Evolutionary conservation across 2,113 vertebrate species (phyloP), one percentile per base, ranked within the genome.

Genomic region (Ranitomeya imitator): DNA sequence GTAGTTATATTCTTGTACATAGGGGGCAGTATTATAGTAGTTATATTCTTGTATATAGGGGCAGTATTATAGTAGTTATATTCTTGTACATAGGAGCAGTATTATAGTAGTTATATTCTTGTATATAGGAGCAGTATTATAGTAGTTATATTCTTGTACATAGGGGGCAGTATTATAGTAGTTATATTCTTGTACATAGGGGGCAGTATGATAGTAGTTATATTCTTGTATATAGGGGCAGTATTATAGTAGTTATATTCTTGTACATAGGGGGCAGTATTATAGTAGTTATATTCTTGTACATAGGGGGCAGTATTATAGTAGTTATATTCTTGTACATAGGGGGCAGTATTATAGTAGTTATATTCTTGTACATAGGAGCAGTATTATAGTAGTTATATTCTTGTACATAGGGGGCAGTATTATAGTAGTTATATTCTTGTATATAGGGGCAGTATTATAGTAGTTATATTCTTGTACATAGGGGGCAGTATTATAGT

Each of bases 71-170:
- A 73, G 69, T 73, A 26, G n/a, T 26, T 69, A 69, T 69, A 69
- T 69, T 69, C 65, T 26, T 69, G 65, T 69, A 69, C 23, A 69
- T 69, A 69, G 65, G n/a, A 6, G 65, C 23, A 69, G 65, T 69
- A 69, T 69, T 69, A 69, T 69, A 69, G 65, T 69, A 69, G 65
- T 69, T 69, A 69, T 69, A 69, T 69, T 69, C 65, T 26, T 69
- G 65, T 69, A 69, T 2, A 69, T 69, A 69, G 23, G n/a, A 69
- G 65, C 65, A 69, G 65, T 69, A 69, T 69, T 69, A 69, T 69
- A 69, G 65, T 69, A 69, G 65, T 69, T 69, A 69, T 69, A 69
- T 69, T 69, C 65, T 69, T 69, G 65, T 69, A 69, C 23, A 69
- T 69, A 69, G n/a, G 65, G 65, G 2, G 65, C 65, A 26, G 65